Conservation (phyloP, 2,797 vertebrate genomes). For the Vespertilio murinus region DNA sequence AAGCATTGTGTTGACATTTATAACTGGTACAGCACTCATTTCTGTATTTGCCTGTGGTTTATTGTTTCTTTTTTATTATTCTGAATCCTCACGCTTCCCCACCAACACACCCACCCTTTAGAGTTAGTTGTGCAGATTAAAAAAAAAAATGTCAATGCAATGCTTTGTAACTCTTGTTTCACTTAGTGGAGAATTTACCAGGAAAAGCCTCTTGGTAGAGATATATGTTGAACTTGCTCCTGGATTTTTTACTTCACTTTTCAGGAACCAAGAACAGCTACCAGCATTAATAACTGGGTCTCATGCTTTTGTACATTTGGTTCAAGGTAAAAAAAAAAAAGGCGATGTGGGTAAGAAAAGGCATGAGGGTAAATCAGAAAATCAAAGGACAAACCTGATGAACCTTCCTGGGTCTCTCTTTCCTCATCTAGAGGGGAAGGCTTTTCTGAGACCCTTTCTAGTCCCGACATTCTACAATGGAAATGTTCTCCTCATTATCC, state of each 20-base stretch:
- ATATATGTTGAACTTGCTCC: constrained; percentile 34
- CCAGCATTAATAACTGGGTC: neutral
- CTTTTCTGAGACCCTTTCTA: neutral
- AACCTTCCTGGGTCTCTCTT: neutral
- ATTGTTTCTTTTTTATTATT: neutral
- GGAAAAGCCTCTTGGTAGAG: neutral
- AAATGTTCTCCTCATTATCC: neutral
- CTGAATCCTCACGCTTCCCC: no score
- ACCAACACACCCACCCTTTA: neutral
- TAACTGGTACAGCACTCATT: neutral
- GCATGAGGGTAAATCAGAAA: neutral
- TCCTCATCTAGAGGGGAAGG: neutral
- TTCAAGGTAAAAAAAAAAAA: neutral
- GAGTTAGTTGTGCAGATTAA: neutral
- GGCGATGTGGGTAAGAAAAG: neutral
- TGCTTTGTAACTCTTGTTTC: neutral
- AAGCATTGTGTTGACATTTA: neutral
- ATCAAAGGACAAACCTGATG: neutral
- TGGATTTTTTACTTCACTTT: constrained; percentile 51
- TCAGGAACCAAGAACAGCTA: neutral
- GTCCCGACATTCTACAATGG: neutral
- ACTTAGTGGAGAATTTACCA: neutral
- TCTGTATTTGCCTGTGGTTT: neutral
- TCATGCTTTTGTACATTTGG: neutral
- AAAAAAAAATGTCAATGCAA: neutral